Evolutionary conservation across 1,140 invertebrate species (phyloP).

Genomic region (Tetranychus urticae): DNA sequence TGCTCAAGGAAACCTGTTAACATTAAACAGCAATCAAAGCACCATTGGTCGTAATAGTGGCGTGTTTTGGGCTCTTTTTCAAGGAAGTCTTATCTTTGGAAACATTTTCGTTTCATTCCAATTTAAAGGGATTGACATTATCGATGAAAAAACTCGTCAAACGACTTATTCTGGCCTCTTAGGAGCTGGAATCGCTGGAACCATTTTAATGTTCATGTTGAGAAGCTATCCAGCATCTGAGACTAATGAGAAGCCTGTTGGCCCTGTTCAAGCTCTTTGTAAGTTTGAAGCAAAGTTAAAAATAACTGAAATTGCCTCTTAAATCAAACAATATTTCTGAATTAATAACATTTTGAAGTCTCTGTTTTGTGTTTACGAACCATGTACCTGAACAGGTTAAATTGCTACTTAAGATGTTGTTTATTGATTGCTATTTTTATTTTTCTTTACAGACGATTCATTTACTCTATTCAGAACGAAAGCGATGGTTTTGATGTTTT

Average conservation of each 20-base stretch:
- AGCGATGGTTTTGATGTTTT: slow-evolving; percentile 51
- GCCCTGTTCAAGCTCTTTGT: background rate
- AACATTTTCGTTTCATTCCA: slow-evolving; percentile 78
- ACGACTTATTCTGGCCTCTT: slow-evolving; percentile 46
- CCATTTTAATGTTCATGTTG: slow-evolving; percentile 36
- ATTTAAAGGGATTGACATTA: slow-evolving; percentile 45
- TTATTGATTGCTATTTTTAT: no score
- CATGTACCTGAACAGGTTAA: no score
- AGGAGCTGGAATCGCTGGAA: slow-evolving; percentile 36
- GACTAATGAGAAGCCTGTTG: background rate
- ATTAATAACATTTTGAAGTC: no score
- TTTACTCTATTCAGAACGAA: slow-evolving; percentile 5
- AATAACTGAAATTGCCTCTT: background rate
- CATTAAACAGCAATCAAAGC: slow-evolving; percentile 54
- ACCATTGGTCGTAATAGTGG: slow-evolving; percentile 82
- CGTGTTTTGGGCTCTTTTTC: slow-evolving; percentile 83
- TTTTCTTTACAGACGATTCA: background rate
- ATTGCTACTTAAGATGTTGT: no score
- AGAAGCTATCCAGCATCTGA: slow-evolving; percentile 3
- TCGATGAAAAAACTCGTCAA: slow-evolving; percentile 34
- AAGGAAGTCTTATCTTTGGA: slow-evolving; percentile 69
- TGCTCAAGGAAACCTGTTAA: slow-evolving; percentile 78
- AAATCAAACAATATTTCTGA: no score
- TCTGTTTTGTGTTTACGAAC: no score
- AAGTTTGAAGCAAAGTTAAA: background rate